Conservation (phyloP, 2,797 vertebrate genomes). For the Sus cebifrons region DNA sequence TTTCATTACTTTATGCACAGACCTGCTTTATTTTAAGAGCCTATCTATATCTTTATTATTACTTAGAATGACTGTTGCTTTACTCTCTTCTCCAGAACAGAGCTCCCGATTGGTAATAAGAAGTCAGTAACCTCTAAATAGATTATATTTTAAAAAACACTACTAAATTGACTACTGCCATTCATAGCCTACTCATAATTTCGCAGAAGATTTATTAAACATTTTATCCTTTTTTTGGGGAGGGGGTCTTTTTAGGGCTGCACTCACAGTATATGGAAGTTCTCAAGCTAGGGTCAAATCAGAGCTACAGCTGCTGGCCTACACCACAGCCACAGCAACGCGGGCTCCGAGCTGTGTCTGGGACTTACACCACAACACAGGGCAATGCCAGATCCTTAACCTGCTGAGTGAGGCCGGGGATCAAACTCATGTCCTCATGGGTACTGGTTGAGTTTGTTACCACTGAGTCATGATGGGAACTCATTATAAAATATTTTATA, state of each 20-base stretch:
- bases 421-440: no score
- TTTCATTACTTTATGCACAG: neutral
- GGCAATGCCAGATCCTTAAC: no score
- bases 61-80: neutral
- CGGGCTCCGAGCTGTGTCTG: no score
- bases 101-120: neutral
- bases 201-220: neutral
- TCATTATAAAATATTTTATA: neutral
- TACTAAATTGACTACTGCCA: slow-evolving; percentile 22
- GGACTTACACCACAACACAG: no score
- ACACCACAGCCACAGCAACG: no score
- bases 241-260: no score
- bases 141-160: neutral
- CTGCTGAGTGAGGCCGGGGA: no score
- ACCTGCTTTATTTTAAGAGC: neutral
- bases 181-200: neutral
- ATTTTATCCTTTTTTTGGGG: neutral
- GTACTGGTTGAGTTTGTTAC: no score
- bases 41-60: neutral
- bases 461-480: no score
- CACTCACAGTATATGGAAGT: no score
- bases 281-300: no score
- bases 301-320: no score
- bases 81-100: neutral
- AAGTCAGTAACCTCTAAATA: slow-evolving; percentile 34